Base-by-base conservation (phyloP, 2,113 vertebrate genomes). In the Alligator sinensis region DNA sequence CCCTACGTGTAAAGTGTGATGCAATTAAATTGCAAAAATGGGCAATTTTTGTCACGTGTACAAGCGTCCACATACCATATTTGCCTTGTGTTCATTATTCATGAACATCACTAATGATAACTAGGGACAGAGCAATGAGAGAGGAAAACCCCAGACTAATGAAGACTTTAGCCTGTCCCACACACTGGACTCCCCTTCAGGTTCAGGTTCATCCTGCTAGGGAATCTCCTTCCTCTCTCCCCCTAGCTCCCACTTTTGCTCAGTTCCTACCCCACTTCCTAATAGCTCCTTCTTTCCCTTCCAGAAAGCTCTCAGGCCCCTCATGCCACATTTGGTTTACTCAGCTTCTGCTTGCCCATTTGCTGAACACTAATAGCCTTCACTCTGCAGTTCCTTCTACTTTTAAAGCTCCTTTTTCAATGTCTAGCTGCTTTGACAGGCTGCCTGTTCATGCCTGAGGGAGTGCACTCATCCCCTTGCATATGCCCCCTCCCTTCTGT, bases 131-230 rank as follows among this genome's bases (percentile, higher is more conserved):
- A n/a, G n/a, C 57, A 16, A 27, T 27, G 28, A 80, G 76, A 34
- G 16, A 57, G n/a, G 4, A 78, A 22, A 75, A 19, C 27, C 11
- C 8, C 0, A 3, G 76, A 62, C 11, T 28, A 1, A 0, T 3
- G 18, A 47, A 47, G 47, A 47, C 47, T 47, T 15, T 47, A 54
- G 77, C 8, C 70, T 84, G 9, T 11, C 61, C 14, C 9, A 25
- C 62, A 59, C 63, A 34, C 70, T 74, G 19, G 30, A 74, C 6
- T 12, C 47, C 70, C 8, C 66, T 74, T 74, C 34, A 74, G 34
- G 70, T 38, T 34, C 18, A 21, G 9, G 19, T 72, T 34, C 4
- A 6, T 72, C 19, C 6, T 21, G 30, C 38, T 38, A 22, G 47
- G 47, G 47, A 47, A 47, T 47, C 6, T 74, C 34, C 22, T 14